phyloP scores from a whole-genome alignment of 2,888 invertebrate species.

The Latrodectus elegans region DNA sequence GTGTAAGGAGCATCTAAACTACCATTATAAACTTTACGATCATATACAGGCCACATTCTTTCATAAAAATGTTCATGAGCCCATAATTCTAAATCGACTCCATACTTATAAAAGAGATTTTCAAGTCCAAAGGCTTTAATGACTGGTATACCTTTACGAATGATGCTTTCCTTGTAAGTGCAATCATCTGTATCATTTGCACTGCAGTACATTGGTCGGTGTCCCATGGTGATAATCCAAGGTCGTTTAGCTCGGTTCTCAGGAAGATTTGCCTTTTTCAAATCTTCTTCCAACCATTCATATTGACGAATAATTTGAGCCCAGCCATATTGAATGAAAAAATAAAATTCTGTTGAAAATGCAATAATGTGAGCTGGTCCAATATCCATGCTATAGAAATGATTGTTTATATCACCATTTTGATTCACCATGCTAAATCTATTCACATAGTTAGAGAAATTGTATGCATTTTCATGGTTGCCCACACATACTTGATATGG shows the following conservation, averaged over 20 bases:
- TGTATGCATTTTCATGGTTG: constrained; percentile 89
- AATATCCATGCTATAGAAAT: constrained; percentile 84
- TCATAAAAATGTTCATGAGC: constrained; percentile 99
- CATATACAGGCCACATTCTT: constrained; percentile 94
- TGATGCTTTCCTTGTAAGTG: constrained; percentile 70
- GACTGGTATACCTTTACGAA: constrained; percentile 58
- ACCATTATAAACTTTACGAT: constrained; percentile 79
- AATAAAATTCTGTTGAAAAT: constrained; percentile 95
- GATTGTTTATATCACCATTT: constrained; percentile 68
- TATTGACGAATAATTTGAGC: constrained; percentile 87
- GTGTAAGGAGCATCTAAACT: constrained; percentile 81
- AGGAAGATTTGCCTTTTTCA: constrained; percentile 83
- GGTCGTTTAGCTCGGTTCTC: constrained; percentile 84
- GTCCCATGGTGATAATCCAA: constrained; percentile 89
- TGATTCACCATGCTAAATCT: constrained; percentile 76
- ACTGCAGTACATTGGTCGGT: constrained; percentile 94
- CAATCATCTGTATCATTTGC: constrained; percentile 89
- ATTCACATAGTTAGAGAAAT: constrained; percentile 78
- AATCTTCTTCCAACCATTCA: constrained; percentile 89
- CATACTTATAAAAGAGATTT: constrained; percentile 87
- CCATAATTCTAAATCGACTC: constrained; percentile 95
- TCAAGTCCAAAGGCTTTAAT: constrained; percentile 79
- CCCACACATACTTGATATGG: constrained; percentile 92
- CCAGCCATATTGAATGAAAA: constrained; percentile 89
- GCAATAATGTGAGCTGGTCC: constrained; percentile 94